These are phyloP conservation scores for Characodon lateralis DNA, from an alignment of 2,797 vertebrate genomes.

Conservation along the genomic window DNA sequence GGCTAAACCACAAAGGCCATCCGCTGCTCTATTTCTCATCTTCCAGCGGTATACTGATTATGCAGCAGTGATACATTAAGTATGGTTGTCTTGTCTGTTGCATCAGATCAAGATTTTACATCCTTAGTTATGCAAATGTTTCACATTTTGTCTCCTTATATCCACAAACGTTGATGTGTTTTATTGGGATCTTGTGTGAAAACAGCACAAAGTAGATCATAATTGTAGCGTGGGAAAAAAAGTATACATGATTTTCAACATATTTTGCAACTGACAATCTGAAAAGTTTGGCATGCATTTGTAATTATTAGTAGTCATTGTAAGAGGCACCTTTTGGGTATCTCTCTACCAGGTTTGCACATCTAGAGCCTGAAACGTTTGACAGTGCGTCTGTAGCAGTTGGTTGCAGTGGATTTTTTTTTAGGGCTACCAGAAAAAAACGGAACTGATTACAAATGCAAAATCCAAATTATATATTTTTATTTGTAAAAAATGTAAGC, in stretches of 20 bases:
- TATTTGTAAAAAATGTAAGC: background rate
- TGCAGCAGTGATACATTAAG: slow-evolving; percentile 58
- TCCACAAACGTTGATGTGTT: background rate
- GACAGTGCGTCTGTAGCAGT: background rate
- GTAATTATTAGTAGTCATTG: too few species aligned
- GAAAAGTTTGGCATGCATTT: background rate
- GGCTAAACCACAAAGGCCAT: slow-evolving; percentile 77
- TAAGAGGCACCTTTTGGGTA: too few species aligned
- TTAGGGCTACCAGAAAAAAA: background rate
- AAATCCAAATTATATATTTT: too few species aligned
- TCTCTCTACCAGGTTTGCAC: background rate
- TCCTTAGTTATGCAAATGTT: slow-evolving; percentile 16
- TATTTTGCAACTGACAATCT: background rate
- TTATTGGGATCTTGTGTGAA: background rate
- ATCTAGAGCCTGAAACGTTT: background rate
- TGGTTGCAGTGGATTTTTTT: background rate
- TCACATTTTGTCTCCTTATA: background rate
- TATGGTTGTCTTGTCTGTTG: slow-evolving; percentile 30
- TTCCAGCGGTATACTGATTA: slow-evolving; percentile 60
- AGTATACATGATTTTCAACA: background rate
- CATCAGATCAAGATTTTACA: slow-evolving; percentile 19
- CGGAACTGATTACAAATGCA: background rate
- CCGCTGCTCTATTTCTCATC: slow-evolving; percentile 72
- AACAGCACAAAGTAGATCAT: background rate
- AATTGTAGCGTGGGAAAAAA: background rate